Conservation (phyloP, 2,113 vertebrate species). For the Acinonyx jubatus region DNA sequence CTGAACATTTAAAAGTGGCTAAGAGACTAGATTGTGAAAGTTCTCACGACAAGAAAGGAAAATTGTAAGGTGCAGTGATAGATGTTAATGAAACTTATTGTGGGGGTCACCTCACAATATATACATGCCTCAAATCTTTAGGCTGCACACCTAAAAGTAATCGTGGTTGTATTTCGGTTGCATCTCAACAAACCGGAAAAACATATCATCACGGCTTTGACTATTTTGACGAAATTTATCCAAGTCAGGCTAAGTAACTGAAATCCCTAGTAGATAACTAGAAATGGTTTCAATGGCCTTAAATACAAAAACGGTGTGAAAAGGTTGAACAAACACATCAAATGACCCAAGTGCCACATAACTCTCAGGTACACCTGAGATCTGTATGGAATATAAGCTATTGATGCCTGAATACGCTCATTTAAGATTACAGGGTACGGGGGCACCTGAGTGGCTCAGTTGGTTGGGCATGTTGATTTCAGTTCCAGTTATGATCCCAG, state of each 20-base stretch:
- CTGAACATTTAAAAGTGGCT: background rate
- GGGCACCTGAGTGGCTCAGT: no score
- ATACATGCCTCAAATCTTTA: background rate
- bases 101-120: background rate
- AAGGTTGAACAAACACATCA: background rate
- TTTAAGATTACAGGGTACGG: background rate
- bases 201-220: background rate
- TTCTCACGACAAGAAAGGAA: background rate
- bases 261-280: background rate
- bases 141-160: background rate
- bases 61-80: background rate
- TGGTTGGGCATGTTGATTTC: no score
- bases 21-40: background rate
- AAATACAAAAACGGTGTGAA: background rate
- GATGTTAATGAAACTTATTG: background rate
- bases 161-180: background rate
- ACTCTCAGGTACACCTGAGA: background rate
- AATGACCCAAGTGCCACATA: background rate
- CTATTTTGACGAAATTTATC: background rate
- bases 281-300: background rate
- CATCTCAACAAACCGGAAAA: background rate
- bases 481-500: no score
- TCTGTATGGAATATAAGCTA: background rate
- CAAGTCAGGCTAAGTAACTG: background rate
- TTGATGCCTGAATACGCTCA: background rate